Evolutionary conservation across 1,140 invertebrate genomes (phyloP).

Genomic region (Cydia strobilella): DNA sequence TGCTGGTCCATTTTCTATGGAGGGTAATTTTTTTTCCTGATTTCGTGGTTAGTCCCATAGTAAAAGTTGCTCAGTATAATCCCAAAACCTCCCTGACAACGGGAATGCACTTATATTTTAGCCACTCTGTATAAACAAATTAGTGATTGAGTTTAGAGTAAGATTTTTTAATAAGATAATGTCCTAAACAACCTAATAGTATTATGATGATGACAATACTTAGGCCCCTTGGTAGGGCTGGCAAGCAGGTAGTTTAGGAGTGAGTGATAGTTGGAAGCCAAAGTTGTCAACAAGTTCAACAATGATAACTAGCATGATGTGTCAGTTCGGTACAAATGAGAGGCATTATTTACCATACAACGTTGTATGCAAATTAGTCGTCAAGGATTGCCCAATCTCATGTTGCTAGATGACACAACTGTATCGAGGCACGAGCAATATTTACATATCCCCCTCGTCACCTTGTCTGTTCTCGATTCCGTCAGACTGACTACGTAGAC

Average conservation of each 20-base stretch:
- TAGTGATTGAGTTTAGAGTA: slow-evolving; percentile 27
- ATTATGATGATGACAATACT: slow-evolving; percentile 29
- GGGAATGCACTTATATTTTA: no score
- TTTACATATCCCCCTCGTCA: slow-evolving; percentile 24
- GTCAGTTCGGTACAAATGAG: slow-evolving; percentile 23
- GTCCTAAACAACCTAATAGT: slow-evolving; percentile 16
- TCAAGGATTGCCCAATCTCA: background rate
- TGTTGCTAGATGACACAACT: slow-evolving; percentile 1
- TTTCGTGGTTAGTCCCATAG: no score
- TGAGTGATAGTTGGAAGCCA: background rate
- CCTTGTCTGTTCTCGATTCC: background rate
- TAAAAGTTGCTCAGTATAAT: no score
- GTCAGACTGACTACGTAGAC: background rate
- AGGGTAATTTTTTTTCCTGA: no score
- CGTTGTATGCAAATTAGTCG: slow-evolving; percentile 21
- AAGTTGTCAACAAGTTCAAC: background rate
- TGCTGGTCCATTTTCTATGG: no score
- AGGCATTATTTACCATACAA: slow-evolving; percentile 22
- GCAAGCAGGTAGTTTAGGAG: background rate
- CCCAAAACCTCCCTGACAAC: no score
- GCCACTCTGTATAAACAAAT: slow-evolving; percentile 4
- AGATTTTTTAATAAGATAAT: slow-evolving; percentile 19
- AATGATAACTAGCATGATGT: background rate
- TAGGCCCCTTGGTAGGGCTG: background rate
- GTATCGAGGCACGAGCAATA: background rate